A percentile compares a stretch with the other conserved stretches of the same genome.
Conservation (phyloP, 1,140 invertebrate genomes). For the Drosophila kohkoa region DNA sequence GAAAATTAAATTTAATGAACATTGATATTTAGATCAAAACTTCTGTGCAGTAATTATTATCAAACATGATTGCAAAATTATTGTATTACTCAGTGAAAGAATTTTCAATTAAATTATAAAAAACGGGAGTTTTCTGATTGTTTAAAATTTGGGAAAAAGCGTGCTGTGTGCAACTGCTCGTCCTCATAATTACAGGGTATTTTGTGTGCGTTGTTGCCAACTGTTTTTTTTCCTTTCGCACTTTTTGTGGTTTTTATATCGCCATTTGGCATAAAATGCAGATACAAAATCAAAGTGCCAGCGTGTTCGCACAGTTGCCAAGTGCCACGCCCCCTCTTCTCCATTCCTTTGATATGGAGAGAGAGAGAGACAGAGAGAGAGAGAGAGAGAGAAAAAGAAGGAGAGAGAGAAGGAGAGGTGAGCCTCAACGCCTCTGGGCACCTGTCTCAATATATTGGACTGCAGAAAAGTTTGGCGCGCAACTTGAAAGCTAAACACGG, state of each 20-base stretch:
- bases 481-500: slow-evolving; percentile 49
- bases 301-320: slow-evolving; percentile 7
- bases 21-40: too few species aligned
- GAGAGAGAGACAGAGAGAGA: too few species aligned
- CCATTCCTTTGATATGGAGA: background rate
- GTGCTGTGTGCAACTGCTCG: too few species aligned
- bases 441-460: slow-evolving; percentile 47
- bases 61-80: too few species aligned
- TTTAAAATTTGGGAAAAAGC: too few species aligned
- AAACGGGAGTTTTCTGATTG: too few species aligned
- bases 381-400: too few species aligned
- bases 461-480: slow-evolving; percentile 37
- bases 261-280: slow-evolving; percentile 50
- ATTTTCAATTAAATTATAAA: too few species aligned
- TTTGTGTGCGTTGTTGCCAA: background rate
- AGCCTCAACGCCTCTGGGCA: slow-evolving; percentile 32
- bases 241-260: slow-evolving; percentile 31
- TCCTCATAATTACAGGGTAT: slow-evolving; percentile 21
- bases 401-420: too few species aligned
- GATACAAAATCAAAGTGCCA: slow-evolving; percentile 46
- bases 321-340: slow-evolving; percentile 15
- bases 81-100: too few species aligned
- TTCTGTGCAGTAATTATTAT: too few species aligned
- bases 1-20: too few species aligned
- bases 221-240: background rate